These are phyloP conservation scores for Oceanodroma leucorhoa DNA, from an alignment of 2,797 vertebrate genomes.

Conservation along the genomic window DNA sequence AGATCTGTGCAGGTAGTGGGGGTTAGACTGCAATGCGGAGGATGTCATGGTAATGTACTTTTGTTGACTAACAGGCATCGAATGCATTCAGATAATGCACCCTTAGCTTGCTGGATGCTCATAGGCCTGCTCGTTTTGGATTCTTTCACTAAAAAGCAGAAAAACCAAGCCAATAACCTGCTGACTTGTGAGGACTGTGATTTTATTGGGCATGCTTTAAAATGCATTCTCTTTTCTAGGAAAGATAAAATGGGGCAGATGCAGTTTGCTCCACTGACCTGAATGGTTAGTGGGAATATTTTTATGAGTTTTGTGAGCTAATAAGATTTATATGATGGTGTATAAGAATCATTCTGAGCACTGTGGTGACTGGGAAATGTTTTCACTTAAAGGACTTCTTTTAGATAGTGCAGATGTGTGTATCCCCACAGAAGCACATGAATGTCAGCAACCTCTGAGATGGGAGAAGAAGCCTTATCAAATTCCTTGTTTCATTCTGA, in stretches of 20 bases:
- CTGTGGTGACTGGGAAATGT: not conserved
- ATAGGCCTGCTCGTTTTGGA: not conserved
- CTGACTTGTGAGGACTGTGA: not conserved
- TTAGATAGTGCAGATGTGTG: not conserved
- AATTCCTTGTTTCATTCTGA: not conserved
- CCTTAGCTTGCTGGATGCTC: not conserved
- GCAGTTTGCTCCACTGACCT: not conserved
- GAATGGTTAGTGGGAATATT: not conserved
- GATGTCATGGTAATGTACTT: not conserved
- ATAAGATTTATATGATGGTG: not conserved
- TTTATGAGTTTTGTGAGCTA: not conserved
- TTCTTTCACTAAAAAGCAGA: not conserved
- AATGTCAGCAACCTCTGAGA: not conserved
- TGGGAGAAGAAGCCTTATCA: not conserved
- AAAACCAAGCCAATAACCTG: not conserved
- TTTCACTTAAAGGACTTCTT: not conserved
- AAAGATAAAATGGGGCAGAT: not conserved
- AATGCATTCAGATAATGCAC: not conserved
- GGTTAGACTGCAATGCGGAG: slow-evolving; percentile 39
- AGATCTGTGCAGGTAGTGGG: slow-evolving; percentile 9
- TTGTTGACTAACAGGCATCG: slow-evolving; percentile 11
- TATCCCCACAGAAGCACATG: not conserved
- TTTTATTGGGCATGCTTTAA: not conserved
- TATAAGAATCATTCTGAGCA: not conserved
- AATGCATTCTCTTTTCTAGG: not conserved